phyloP scores from a whole-genome alignment of 2,113 vertebrate genomes.

The Macrotus californicus region DNA sequence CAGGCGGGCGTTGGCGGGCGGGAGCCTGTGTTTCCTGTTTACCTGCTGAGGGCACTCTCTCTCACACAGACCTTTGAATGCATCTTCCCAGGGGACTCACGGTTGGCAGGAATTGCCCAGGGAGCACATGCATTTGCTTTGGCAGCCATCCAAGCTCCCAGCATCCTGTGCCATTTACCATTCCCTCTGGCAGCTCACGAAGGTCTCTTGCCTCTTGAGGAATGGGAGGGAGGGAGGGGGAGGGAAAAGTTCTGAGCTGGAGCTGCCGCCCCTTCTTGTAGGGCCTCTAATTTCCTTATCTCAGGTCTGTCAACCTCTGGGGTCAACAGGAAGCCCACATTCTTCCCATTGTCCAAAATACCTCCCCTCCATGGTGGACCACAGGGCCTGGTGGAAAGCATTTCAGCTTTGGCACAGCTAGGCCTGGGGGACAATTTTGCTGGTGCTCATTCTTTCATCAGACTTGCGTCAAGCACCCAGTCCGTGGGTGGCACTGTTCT shows the following conservation, averaged over 20 bases:
- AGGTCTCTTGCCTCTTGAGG: not conserved
- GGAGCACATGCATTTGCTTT: conserved; percentile 27
- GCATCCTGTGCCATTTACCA: not conserved
- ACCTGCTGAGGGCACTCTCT: not conserved
- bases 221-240: not conserved
- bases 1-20: not conserved
- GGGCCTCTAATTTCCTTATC: not conserved
- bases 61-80: not conserved
- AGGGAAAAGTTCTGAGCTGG: not conserved
- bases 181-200: not conserved
- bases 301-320: not conserved
- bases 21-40: not conserved
- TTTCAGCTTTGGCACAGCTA: not conserved
- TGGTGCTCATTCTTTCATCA: not conserved
- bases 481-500: not conserved
- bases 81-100: not conserved
- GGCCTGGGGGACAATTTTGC: not conserved
- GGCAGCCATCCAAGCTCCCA: not conserved
- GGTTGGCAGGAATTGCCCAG: not conserved
- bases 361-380: not conserved
- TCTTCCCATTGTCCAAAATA: not conserved
- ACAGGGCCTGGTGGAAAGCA: accelerated
- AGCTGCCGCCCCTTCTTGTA: not conserved
- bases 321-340: not conserved
- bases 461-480: not conserved